These are phyloP conservation scores for Fistularia tabacaria DNA, from an alignment of 2,797 vertebrate species.

Conservation along the genomic window DNA sequence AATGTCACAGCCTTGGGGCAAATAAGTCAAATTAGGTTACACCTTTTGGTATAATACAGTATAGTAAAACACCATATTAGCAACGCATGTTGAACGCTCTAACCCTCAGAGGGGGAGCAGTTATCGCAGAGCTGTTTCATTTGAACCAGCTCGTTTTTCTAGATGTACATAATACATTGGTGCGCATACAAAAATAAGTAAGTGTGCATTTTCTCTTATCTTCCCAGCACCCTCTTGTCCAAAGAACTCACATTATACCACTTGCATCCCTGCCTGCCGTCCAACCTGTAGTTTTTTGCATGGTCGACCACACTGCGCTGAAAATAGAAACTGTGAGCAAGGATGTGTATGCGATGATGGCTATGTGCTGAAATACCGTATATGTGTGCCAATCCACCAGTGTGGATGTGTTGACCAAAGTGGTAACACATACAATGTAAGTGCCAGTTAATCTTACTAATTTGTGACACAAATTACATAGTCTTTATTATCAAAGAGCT, in stretches of 20 bases:
- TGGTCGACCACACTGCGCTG: slow-evolving; percentile 68
- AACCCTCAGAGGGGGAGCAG: too few species aligned
- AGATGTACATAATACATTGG: too few species aligned
- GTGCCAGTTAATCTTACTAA: slow-evolving; percentile 33
- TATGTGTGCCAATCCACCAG: slow-evolving; percentile 74
- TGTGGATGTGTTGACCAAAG: slow-evolving; percentile 80
- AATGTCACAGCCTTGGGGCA: too few species aligned
- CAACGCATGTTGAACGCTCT: too few species aligned
- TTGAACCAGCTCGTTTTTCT: too few species aligned
- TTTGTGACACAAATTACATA: neutral
- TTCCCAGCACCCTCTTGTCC: slow-evolving; percentile 74
- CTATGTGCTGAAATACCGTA: slow-evolving; percentile 66
- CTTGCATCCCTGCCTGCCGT: slow-evolving; percentile 74
- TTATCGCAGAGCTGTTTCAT: too few species aligned
- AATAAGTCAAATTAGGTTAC: too few species aligned
- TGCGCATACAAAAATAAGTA: too few species aligned
- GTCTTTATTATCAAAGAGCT: too few species aligned
- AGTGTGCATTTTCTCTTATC: neutral
- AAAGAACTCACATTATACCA: slow-evolving; percentile 72
- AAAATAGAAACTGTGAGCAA: slow-evolving; percentile 59
- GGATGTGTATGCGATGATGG: slow-evolving; percentile 81
- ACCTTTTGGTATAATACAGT: too few species aligned
- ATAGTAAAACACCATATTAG: too few species aligned
- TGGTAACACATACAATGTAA: slow-evolving; percentile 73
- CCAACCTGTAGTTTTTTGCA: slow-evolving; percentile 77